These are phyloP conservation scores for Cirrhinus mrigala DNA, from an alignment of 2,797 vertebrate genomes.

Conservation along the genomic window DNA sequence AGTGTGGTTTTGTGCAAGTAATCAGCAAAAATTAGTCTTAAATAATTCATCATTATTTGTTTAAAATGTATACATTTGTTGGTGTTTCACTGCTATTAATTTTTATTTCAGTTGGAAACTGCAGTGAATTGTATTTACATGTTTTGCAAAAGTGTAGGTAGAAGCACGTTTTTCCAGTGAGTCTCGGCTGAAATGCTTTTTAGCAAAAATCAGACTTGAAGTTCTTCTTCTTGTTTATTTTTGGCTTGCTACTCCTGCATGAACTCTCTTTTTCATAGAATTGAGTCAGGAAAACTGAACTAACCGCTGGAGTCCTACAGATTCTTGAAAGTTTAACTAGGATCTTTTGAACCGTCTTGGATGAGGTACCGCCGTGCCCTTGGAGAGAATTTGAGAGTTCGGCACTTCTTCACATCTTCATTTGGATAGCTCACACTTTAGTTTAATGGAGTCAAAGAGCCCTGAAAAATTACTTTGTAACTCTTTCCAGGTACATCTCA, in stretches of 20 bases:
- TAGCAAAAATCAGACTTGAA: not conserved
- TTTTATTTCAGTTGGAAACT: too few species aligned
- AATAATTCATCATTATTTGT: not conserved
- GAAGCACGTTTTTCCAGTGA: too few species aligned
- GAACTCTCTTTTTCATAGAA: not conserved
- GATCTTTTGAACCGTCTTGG: not conserved
- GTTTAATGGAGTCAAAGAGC: not conserved
- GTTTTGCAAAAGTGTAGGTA: not conserved
- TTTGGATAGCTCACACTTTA: not conserved
- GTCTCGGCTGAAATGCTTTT: not conserved
- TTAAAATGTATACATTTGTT: not conserved
- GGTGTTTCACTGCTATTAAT: not conserved
- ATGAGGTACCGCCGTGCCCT: not conserved
- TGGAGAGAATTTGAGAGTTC: not conserved
- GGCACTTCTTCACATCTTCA: not conserved
- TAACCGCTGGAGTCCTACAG: not conserved
- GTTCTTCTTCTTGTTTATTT: not conserved
- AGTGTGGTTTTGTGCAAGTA: not conserved
- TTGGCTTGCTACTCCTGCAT: not conserved
- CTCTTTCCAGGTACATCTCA: not conserved
- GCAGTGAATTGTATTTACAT: not conserved
- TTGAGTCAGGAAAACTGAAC: not conserved
- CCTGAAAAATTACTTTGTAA: not conserved
- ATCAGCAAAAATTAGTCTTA: not conserved
- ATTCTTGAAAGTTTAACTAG: not conserved